Base-by-base conservation (phyloP, 2,797 vertebrate genomes). In the Tachyglossus aculeatus region DNA sequence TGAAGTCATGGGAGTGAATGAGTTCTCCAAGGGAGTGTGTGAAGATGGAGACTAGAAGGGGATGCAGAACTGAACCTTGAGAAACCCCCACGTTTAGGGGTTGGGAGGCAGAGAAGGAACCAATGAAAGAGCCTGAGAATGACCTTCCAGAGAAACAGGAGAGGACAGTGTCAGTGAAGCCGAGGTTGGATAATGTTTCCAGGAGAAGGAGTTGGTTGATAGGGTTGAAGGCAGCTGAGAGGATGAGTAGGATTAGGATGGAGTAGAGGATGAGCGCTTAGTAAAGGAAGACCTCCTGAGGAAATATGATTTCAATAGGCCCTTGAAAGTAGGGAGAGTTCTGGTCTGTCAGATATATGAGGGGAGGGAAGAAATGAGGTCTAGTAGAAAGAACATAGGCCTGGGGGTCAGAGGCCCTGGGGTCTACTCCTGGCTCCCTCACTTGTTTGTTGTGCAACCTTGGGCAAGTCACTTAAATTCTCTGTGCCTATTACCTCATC, bases 151-250 rank as follows among this genome's bases (percentile, higher is more conserved):
- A 48, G 32, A 62, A 34, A 36, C 24, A 71, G 55, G 34, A 36
- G n/a, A n/a, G n/a, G n/a, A n/a, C n/a, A n/a, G n/a, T n/a, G n/a
- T 34, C 19, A 58, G 54, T 39, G 52, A 55, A 71, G 55, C 50
- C 18, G 32, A 10, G 40, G 29, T 12, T 58, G 6, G 4, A 13
- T 11, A 45, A 19, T 43, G 65, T 69, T 61, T 50, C 19, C 37
- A 54, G n/a, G n/a, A 50, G 15, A 15, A 55, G 5, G 19, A 27
- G 34, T 25, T 33, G 31, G 32, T 16, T 36, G 18, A 31, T 22
- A 16, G 16, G 55, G 14, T 54, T 27, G 54, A n/a, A 47, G n/a
- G 33, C 24, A 54, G 40, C 13, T 21, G 21, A n/a, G 14, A 5
- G 44, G 21, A 37, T 62, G 22, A 34, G 5, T 27, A 38, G 27